Evolutionary conservation across 1,140 invertebrate species (phyloP).

Genomic region (Drosophila tsacasi): DNA sequence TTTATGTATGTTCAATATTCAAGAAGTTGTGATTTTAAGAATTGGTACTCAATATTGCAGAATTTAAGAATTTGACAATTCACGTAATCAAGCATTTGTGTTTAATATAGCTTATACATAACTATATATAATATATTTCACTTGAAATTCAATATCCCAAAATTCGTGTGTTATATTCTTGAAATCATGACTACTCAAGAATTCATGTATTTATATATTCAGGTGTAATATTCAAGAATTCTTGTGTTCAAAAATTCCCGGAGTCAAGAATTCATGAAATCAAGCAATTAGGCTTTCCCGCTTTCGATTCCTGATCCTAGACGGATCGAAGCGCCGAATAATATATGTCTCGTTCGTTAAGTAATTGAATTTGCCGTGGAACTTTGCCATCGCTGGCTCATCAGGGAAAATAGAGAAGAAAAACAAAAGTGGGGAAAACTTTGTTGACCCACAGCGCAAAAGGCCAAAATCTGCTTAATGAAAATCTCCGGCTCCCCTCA

Average conservation of each 20-base stretch:
- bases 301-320: background rate
- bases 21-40: background rate
- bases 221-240: background rate
- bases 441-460: slow-evolving; percentile 55
- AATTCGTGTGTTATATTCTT: background rate
- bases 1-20: background rate
- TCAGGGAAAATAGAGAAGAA: slow-evolving; percentile 19
- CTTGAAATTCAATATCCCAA: background rate
- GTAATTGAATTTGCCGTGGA: slow-evolving; percentile 36
- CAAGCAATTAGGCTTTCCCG: background rate
- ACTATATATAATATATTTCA: too few relatives aligned
- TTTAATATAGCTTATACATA: background rate
- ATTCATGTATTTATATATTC: background rate
- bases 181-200: too few relatives aligned
- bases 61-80: background rate
- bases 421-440: slow-evolving; percentile 38
- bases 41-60: too few relatives aligned
- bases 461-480: slow-evolving; percentile 50
- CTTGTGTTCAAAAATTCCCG: background rate
- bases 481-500: slow-evolving; percentile 9
- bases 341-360: background rate
- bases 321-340: background rate
- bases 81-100: background rate
- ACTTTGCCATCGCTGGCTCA: slow-evolving; percentile 25
- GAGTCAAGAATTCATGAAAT: background rate